Evolutionary conservation across 2,888 invertebrate species (phyloP), one percentile per base, ranked within the genome.

Genomic region (Leptodirus hochenwartii): DNA sequence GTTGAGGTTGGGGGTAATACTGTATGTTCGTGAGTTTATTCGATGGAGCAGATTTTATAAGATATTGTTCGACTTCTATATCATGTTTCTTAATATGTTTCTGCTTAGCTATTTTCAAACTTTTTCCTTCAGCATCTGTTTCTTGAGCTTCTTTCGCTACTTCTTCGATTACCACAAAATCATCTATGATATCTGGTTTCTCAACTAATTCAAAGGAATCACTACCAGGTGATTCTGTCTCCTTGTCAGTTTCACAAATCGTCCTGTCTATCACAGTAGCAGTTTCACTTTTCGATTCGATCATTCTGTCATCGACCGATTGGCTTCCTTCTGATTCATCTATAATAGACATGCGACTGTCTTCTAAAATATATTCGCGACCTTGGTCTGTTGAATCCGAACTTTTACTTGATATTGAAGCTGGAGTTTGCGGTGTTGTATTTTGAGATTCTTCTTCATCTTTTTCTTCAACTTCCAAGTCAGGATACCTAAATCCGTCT

Each of bases 161-260:
- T 53, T 85, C 85, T 56, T 84, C 84, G 37, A 84, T 77, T 0
- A 84, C 80, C 1, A 85, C 80, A 47, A 84, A 84, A 43, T 85
- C 84, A 45, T 85, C 85, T 40, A 80, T 77, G 40, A 84, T 69
- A 46, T 80, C 80, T 1, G 84, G 82, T 47, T 81, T 82, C 42
- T 85, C 84, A 2, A 85, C 61, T 62, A 85, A 67, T 62, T 85
- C 85, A 51, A 85, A 85, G 14, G 84, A 84, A 49, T 84, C 84
- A 44, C 76, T 78, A 6, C 68, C 73, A 1, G 81, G 81, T 0
- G 82, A 82, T 41, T 79, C 75, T 3, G 54, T 50, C 28, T 51
- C 51, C 29, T 52, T 50, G 33, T 51, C 52, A 12, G 46, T 44
- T 38, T 58, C 59, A 20, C 35, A 34, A 12, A 62, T 62, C 4